Conservation (phyloP, 1,140 invertebrate species). For the Parapsyche elsis region DNA sequence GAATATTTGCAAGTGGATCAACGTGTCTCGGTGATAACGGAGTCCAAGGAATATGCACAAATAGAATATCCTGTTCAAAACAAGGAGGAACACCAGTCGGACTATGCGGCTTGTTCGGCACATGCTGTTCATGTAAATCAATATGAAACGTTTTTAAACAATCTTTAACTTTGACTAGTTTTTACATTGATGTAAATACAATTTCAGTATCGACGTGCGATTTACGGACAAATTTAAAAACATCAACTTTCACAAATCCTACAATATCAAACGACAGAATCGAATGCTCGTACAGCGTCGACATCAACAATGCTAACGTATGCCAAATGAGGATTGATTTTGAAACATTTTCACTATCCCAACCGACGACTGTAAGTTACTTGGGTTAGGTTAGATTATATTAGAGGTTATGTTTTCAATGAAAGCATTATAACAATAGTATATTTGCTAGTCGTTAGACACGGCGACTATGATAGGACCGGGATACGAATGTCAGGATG, state of each 20-base stretch:
- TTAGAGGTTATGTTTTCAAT: neutral
- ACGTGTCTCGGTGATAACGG: neutral
- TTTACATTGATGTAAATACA: neutral
- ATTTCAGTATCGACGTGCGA: constrained; percentile 64
- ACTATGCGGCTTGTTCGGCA: constrained; percentile 65
- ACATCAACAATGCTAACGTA: constrained; percentile 66
- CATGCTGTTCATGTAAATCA: constrained; percentile 65
- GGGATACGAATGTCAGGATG: constrained; percentile 63
- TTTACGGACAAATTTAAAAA: constrained; percentile 63
- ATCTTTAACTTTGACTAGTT: neutral
- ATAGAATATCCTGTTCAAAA: constrained; percentile 63
- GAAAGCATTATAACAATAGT: neutral
- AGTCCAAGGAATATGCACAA: constrained; percentile 62
- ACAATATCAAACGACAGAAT: constrained; percentile 62
- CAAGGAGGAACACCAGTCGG: constrained; percentile 65
- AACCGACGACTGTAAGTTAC: constrained; percentile 69
- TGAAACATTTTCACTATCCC: constrained; percentile 76
- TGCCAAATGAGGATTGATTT: constrained; percentile 82
- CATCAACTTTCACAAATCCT: constrained; percentile 65
- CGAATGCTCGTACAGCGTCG: constrained; percentile 66
- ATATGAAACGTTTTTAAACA: neutral
- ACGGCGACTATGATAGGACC: constrained; percentile 57
- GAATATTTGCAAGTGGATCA: neutral
- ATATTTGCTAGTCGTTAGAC: neutral
- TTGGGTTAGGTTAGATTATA: neutral